Evolutionary conservation across 2,113 vertebrate species (phyloP).

Genomic region (Entelurus aequoreus): DNA sequence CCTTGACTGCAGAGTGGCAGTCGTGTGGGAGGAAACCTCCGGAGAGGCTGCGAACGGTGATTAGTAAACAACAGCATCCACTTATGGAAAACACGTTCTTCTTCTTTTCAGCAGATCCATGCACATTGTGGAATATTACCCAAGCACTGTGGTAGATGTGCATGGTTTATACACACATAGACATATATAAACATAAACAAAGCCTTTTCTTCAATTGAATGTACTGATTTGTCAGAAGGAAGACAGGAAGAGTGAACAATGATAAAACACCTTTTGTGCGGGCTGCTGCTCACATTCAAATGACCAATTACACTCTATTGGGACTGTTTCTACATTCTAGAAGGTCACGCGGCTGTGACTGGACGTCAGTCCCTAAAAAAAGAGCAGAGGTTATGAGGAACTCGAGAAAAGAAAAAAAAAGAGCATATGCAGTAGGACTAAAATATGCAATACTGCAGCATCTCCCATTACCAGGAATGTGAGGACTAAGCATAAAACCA

Average conservation of each 20-base stretch:
- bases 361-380: not conserved
- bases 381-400: not conserved
- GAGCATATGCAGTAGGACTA: not conserved
- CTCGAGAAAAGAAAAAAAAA: not conserved
- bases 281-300: constrained; percentile 31
- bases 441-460: too few species aligned
- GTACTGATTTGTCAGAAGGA: not conserved
- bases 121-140: not conserved
- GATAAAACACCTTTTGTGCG: constrained; percentile 24
- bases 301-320: constrained; percentile 23
- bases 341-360: constrained; percentile 12
- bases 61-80: constrained; percentile 53
- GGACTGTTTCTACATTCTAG: constrained; percentile 24
- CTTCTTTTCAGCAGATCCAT: not conserved
- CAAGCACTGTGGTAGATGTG: not conserved
- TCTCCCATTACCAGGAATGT: too few species aligned
- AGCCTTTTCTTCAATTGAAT: not conserved
- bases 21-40: constrained; percentile 52
- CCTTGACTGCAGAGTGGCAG: constrained; percentile 30
- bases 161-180: not conserved
- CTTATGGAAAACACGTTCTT: constrained; percentile 37
- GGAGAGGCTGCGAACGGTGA: constrained; percentile 46
- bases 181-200: not conserved
- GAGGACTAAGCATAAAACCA: too few species aligned
- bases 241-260: constrained; percentile 29